Evolutionary conservation across 2,797 vertebrate species (phyloP).

Genomic region (Galaxias olidus): DNA sequence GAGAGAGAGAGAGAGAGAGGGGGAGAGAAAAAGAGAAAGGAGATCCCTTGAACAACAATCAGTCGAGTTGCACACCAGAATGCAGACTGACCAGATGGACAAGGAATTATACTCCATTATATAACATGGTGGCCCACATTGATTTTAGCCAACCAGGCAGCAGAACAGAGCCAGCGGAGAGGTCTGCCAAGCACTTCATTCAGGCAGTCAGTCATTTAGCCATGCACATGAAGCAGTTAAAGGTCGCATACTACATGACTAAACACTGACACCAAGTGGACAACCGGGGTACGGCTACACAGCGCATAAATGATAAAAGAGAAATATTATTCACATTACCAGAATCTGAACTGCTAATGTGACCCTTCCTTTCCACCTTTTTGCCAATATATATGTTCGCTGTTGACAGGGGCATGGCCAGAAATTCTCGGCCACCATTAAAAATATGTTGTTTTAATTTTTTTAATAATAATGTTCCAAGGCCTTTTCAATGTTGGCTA

Average conservation of each 20-base stretch:
- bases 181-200: no score
- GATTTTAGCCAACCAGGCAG: constrained; percentile 11
- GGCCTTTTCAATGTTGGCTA: no score
- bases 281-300: neutral
- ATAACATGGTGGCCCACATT: constrained; percentile 46
- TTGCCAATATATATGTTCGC: no score
- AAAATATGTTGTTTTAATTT: no score
- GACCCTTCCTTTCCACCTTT: no score
- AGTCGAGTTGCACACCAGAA: constrained; percentile 33
- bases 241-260: constrained; percentile 9
- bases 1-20: neutral
- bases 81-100: constrained; percentile 56
- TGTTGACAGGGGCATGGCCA: no score
- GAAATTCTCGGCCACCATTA: no score
- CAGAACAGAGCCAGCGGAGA: neutral
- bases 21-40: neutral
- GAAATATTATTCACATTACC: no score
- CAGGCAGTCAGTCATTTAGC: constrained; percentile 2
- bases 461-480: no score
- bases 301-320: no score
- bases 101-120: constrained; percentile 58
- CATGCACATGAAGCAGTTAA: neutral
- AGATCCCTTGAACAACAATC: constrained; percentile 10
- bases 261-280: constrained; percentile 61
- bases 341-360: no score